Percentiles rank a stretch among this genome's conserved stretches.
These are phyloP conservation scores for Agapornis roseicollis DNA, from an alignment of 2,113 vertebrate species.

Conservation along the genomic window DNA sequence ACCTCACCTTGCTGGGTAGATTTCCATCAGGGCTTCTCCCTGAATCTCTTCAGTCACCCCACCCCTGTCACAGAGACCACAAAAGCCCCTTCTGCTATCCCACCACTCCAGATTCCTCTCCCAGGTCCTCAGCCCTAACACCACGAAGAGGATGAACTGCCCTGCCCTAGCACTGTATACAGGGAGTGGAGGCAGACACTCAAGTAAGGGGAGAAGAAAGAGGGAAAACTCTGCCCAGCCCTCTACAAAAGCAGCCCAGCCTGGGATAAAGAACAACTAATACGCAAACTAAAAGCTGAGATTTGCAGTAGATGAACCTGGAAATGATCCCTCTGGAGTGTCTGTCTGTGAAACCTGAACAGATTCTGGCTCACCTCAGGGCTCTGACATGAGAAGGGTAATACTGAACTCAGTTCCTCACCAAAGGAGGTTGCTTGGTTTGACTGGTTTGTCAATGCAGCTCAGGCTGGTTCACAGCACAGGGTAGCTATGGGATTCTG, in stretches of 20 bases:
- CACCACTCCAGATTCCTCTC: neutral
- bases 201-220: neutral
- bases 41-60: neutral
- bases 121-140: neutral
- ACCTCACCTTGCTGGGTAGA: neutral
- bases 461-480: neutral
- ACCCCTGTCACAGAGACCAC: neutral
- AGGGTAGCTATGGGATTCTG: neutral
- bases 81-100: neutral
- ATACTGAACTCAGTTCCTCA: neutral
- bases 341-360: neutral
- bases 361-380: neutral
- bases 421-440: neutral
- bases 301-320: neutral
- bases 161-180: neutral
- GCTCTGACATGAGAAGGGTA: neutral
- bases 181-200: neutral
- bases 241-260: neutral
- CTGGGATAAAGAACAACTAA: neutral
- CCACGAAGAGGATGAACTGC: neutral
- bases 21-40: neutral
- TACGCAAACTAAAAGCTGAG: neutral
- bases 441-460: neutral
- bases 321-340: neutral
- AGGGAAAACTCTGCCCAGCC: neutral